Evolutionary conservation across 2,797 vertebrate genomes (phyloP).

Genomic region (Microchirus variegatus): DNA sequence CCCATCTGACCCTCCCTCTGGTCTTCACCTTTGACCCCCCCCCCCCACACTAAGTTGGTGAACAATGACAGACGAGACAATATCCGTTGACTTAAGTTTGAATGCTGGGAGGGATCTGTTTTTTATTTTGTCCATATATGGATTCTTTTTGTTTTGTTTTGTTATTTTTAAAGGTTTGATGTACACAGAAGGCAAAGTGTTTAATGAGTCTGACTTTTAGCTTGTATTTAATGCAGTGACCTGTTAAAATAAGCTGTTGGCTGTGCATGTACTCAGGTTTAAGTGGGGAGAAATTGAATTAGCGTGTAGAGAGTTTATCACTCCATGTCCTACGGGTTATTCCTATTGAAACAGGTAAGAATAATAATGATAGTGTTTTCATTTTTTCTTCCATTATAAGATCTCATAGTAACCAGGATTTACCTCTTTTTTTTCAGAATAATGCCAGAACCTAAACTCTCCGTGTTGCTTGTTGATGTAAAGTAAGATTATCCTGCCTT

Average conservation of each 20-base stretch:
- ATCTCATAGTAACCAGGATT: not conserved
- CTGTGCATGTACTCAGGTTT: constrained; percentile 58
- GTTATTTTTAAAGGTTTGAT: constrained; percentile 19
- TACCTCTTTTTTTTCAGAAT: constrained; percentile 1
- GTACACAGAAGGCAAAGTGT: constrained; percentile 12
- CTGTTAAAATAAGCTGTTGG: constrained; percentile 13
- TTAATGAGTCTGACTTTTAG: constrained; percentile 24
- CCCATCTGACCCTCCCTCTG: constrained; percentile 85
- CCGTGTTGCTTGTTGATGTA: constrained; percentile 11
- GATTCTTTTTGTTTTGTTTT: too few relatives aligned
- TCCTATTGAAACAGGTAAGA: constrained; percentile 2
- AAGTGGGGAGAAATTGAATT: constrained; percentile 11
- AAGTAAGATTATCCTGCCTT: not conserved
- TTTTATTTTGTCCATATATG: constrained; percentile 22
- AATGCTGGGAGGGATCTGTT: constrained; percentile 14
- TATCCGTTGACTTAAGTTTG: constrained; percentile 7
- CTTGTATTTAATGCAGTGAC: constrained; percentile 29
- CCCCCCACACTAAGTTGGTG: not conserved
- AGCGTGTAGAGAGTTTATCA: constrained; percentile 2
- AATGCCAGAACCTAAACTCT: not conserved
- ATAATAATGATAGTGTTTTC: not conserved
- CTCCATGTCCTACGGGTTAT: constrained; percentile 1
- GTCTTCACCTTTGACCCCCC: constrained; percentile 17
- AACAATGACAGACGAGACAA: constrained; percentile 17
- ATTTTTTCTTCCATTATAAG: not conserved